Percentiles rank a stretch among this genome's conserved stretches.
phyloP scores from a whole-genome alignment of 2,888 invertebrate species.

The Serripes groenlandicus region DNA sequence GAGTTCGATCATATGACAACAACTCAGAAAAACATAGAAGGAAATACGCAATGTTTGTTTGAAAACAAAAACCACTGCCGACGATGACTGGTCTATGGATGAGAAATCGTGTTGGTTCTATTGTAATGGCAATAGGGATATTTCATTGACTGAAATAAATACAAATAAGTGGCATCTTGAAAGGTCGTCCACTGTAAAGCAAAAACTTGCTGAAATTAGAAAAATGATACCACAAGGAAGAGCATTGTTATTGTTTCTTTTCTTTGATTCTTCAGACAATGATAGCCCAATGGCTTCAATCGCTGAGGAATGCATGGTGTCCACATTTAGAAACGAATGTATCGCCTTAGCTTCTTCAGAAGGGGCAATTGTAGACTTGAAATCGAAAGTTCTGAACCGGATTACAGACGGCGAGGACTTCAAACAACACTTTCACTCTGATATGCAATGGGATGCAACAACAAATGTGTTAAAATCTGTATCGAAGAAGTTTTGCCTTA shows the following conservation, averaged over 20 bases:
- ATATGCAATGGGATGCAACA: conserved; percentile 14
- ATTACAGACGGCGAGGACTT: neutral
- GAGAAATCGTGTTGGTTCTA: conserved; percentile 26
- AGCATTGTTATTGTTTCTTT: conserved; percentile 35
- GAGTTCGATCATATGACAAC: neutral
- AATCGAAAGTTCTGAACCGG: neutral
- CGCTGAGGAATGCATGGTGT: conserved; percentile 30
- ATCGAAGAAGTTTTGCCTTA: neutral
- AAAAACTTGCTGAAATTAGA: conserved; percentile 17
- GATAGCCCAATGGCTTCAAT: conserved; percentile 27
- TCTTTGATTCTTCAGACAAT: conserved; percentile 25
- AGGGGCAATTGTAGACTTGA: conserved; percentile 8
- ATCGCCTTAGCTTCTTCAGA: conserved; percentile 34
- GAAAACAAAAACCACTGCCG: neutral
- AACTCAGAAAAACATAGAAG: neutral
- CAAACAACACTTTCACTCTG: conserved; percentile 24
- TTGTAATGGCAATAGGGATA: conserved; percentile 46
- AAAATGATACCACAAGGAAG: conserved; percentile 25
- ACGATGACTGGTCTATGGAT: neutral
- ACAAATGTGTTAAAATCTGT: neutral
- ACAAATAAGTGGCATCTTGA: conserved; percentile 22
- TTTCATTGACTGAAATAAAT: conserved; percentile 1
- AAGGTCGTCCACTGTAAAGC: conserved; percentile 11
- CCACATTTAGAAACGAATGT: conserved; percentile 35
- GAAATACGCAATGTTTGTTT: neutral